Base-by-base conservation (phyloP, 1,140 invertebrate species). In the Coptotermes formosanus region DNA sequence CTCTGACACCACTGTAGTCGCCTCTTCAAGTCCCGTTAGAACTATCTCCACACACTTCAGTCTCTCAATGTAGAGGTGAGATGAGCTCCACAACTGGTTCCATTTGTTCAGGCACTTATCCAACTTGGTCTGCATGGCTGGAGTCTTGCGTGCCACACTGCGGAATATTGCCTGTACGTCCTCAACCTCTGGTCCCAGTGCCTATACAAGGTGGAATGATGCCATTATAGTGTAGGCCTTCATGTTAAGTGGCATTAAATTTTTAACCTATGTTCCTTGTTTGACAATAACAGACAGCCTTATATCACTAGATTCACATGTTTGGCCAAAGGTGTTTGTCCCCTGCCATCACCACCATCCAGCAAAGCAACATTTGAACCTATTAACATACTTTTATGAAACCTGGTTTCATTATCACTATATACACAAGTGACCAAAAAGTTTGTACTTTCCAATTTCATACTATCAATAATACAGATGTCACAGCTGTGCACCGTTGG, bases 41-140 rank as follows among this genome's bases (percentile, higher is more conserved):
- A 98, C 95, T 52, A 96, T 95, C 90, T 99, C 98, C 0, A 99
- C 94, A 88, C 96, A 96, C 91, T 99, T 99, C 87, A 99, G 91
- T 87, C 95, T 94, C 90, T 99, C 97, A 52, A 97, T 95, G 89
- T 98, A 98, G 38, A 98, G 91, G 89, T 95, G 95, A 75, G 96
- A 97, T 85, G 96, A 92, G 85, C 95, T 95, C 94, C 97, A 97
- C 86, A 98, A 92, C 87, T 95, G 94, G 89, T 98, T 97, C 98
- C 98, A 99, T 88, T 98, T 97, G 88, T 95, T 95, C 89, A 96
- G 94, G 1, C 98, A 93, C 87, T 95, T 95, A 89, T 98, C 97
- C 86, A 97, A 93, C 88, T 95, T 97, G 90, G 97, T 96, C 90
- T 98, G 97, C 90, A 98, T 95, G 59, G 95, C 95, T 0, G 97